phyloP scores from a whole-genome alignment of 2,888 invertebrate species.

The Agrotis clavis region DNA sequence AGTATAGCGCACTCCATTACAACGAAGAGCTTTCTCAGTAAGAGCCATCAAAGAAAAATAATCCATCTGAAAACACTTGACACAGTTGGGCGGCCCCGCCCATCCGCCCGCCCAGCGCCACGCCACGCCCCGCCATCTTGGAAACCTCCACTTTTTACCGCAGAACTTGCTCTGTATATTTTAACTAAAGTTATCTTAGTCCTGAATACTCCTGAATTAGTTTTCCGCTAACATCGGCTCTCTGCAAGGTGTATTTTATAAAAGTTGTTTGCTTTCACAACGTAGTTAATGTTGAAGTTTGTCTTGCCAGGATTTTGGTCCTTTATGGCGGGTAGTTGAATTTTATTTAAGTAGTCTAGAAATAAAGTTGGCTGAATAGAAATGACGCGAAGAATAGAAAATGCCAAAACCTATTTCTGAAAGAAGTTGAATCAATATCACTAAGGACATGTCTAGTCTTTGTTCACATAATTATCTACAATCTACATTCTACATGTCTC shows the following conservation, averaged over 20 bases:
- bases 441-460: neutral
- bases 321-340: neutral
- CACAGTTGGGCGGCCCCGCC: slow-evolving; percentile 80
- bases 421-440: neutral
- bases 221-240: slow-evolving; percentile 65
- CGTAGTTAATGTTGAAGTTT: slow-evolving; percentile 47
- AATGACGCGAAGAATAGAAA: neutral
- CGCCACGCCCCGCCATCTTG: slow-evolving; percentile 73
- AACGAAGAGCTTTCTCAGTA: slow-evolving; percentile 63
- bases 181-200: slow-evolving; percentile 72
- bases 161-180: slow-evolving; percentile 68
- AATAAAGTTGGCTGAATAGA: neutral
- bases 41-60: slow-evolving; percentile 75
- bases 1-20: slow-evolving; percentile 72
- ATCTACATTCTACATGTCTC: neutral
- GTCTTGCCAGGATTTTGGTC: slow-evolving; percentile 24
- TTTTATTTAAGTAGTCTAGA: slow-evolving; percentile 3
- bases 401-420: neutral
- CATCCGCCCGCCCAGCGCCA: slow-evolving; percentile 74
- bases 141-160: slow-evolving; percentile 53
- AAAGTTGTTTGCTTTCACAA: slow-evolving; percentile 60
- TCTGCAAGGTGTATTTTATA: slow-evolving; percentile 57
- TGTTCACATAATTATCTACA: neutral
- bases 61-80: slow-evolving; percentile 77
- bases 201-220: slow-evolving; percentile 66